phyloP scores from a whole-genome alignment of 2,113 vertebrate genomes.

The Phoenicopterus ruber region DNA sequence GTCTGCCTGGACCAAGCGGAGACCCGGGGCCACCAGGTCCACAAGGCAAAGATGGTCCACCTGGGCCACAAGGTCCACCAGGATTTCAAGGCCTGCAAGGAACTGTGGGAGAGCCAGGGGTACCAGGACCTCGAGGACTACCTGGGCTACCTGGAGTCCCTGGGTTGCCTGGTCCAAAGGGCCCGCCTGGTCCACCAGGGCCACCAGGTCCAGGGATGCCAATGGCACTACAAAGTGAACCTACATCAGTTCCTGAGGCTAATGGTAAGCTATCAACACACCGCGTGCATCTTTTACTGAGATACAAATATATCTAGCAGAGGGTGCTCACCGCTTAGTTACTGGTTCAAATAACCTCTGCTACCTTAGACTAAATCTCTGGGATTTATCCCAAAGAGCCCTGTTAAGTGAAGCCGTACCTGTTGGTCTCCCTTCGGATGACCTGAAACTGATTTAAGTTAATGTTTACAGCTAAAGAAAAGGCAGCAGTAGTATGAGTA shows the following conservation, averaged over 20 bases:
- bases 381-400: not conserved
- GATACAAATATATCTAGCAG: not conserved
- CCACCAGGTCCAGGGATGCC: conserved; percentile 68
- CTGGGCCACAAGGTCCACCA: conserved; percentile 83
- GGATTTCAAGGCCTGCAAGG: conserved; percentile 87
- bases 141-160: conserved; percentile 82
- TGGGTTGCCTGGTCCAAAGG: conserved; percentile 82
- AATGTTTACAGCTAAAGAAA: not conserved
- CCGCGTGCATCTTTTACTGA: not conserved
- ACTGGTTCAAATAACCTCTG: not conserved
- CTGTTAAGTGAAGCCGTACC: not conserved
- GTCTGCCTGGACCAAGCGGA: conserved; percentile 84
- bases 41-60: conserved; percentile 85
- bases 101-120: conserved; percentile 81
- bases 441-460: not conserved
- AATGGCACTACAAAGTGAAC: conserved; percentile 77
- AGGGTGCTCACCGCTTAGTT: not conserved
- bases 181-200: conserved; percentile 71
- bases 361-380: not conserved
- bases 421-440: not conserved
- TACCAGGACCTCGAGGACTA: conserved; percentile 83
- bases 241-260: conserved; percentile 51
- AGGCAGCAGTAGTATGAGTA: not conserved
- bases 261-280: conserved; percentile 64
- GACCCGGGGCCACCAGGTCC: conserved; percentile 85